Evolutionary conservation across 2,888 invertebrate genomes (phyloP).

Genomic region (Aromia moschata): DNA sequence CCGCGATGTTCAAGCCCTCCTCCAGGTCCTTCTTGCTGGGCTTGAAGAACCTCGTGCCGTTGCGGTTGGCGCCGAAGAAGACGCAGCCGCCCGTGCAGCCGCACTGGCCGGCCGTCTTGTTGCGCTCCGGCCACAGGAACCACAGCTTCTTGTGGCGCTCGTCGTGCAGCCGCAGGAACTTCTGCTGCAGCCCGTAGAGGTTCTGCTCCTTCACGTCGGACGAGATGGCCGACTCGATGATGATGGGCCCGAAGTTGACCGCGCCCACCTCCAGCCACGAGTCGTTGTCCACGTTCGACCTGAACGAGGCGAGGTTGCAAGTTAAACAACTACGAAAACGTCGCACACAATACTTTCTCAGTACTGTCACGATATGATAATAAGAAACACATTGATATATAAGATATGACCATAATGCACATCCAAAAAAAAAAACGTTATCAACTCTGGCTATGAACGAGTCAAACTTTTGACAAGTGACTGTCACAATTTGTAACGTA

Average conservation of each 20-base stretch:
- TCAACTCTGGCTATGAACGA: too few relatives aligned
- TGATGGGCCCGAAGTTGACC: conserved; percentile 87
- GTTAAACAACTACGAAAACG: too few relatives aligned
- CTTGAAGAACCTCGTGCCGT: conserved; percentile 88
- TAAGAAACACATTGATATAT: too few relatives aligned
- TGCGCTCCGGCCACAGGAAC: conserved; percentile 90
- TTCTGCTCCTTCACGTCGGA: conserved; percentile 75
- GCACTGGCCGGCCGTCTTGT: conserved; percentile 75
- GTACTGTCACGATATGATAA: too few relatives aligned
- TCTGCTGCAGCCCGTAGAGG: conserved; percentile 81
- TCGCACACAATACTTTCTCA: too few relatives aligned
- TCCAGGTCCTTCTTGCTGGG: conserved; percentile 82
- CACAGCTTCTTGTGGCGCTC: conserved; percentile 85
- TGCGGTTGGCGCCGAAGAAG: conserved; percentile 93
- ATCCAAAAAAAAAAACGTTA: too few relatives aligned
- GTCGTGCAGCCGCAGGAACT: conserved; percentile 84
- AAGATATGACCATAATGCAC: too few relatives aligned
- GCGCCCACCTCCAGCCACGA: conserved; percentile 94
- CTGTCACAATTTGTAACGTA: too few relatives aligned
- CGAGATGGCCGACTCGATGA: conserved; percentile 89
- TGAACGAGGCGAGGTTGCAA: not conserved
- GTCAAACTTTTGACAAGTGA: too few relatives aligned
- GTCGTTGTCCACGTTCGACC: conserved; percentile 64
- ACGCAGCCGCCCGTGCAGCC: conserved; percentile 95
- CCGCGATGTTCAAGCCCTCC: conserved; percentile 85